phyloP scores from a whole-genome alignment of 2,113 vertebrate genomes.

The Chamaea fasciata region DNA sequence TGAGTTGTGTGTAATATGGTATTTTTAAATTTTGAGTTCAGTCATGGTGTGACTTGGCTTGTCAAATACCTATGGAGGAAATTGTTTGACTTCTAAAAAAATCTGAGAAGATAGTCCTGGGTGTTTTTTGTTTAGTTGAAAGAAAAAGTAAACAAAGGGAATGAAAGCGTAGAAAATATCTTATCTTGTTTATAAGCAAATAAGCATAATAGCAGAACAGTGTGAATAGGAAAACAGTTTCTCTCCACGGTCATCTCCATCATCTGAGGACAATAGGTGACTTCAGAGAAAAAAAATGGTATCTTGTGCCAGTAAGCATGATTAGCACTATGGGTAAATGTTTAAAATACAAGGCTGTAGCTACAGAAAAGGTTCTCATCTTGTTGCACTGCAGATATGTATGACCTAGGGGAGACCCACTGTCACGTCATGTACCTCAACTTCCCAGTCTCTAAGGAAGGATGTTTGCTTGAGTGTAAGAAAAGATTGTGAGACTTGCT shows the following conservation, averaged over 20 bases:
- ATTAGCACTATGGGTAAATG: not conserved
- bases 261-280: not conserved
- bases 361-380: not conserved
- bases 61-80: not conserved
- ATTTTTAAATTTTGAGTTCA: not conserved
- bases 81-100: not conserved
- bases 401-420: not conserved
- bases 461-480: not conserved
- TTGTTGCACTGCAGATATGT: not conserved
- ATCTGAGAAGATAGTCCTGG: not conserved
- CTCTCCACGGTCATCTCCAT: not conserved
- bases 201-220: not conserved
- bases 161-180: not conserved
- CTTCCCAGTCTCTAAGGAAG: not conserved
- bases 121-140: not conserved
- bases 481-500: not conserved
- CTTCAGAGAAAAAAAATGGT: not conserved
- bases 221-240: not conserved
- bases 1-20: not conserved
- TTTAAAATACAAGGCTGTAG: not conserved
- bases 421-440: accelerated
- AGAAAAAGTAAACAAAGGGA: not conserved
- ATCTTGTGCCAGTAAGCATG: not conserved
- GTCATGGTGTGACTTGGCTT: not conserved
- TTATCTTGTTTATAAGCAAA: not conserved